Evolutionary conservation across 2,888 invertebrate genomes (phyloP).

Genomic region (Tipula helvola): DNA sequence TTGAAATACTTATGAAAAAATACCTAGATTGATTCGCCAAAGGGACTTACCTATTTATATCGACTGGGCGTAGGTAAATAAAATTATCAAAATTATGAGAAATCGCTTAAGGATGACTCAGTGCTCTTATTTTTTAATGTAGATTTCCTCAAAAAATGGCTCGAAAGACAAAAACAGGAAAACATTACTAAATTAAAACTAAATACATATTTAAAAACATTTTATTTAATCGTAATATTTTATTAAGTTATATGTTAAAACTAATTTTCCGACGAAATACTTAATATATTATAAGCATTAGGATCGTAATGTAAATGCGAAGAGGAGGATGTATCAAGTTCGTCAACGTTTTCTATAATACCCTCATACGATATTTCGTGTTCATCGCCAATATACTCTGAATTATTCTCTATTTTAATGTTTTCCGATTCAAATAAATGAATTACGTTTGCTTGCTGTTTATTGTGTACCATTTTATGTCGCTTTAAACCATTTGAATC

Average conservation of each 20-base stretch:
- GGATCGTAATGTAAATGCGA: neutral
- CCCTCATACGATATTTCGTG: neutral
- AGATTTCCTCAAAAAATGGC: too few species aligned
- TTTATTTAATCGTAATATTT: neutral
- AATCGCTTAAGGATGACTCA: too few species aligned
- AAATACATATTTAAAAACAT: neutral
- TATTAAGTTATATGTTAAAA: neutral
- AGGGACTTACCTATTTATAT: too few species aligned
- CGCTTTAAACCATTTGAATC: constrained; percentile 20
- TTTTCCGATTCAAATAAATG: neutral
- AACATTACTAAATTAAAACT: neutral
- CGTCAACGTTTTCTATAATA: neutral
- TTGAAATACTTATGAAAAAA: too few species aligned
- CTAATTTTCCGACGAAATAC: neutral
- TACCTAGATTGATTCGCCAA: too few species aligned
- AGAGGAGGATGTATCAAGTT: neutral
- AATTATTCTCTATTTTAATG: neutral
- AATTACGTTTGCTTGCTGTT: neutral
- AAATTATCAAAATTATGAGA: too few species aligned
- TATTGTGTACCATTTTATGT: constrained; percentile 18
- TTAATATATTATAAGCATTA: neutral
- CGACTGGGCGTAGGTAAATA: too few species aligned
- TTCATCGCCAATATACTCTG: neutral
- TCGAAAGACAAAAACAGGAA: too few species aligned
- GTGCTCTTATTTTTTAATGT: too few species aligned